Evolutionary conservation across 1,140 invertebrate species (phyloP), one percentile per base, ranked within the genome.

Genomic region (Acromyrmex heyeri): DNA sequence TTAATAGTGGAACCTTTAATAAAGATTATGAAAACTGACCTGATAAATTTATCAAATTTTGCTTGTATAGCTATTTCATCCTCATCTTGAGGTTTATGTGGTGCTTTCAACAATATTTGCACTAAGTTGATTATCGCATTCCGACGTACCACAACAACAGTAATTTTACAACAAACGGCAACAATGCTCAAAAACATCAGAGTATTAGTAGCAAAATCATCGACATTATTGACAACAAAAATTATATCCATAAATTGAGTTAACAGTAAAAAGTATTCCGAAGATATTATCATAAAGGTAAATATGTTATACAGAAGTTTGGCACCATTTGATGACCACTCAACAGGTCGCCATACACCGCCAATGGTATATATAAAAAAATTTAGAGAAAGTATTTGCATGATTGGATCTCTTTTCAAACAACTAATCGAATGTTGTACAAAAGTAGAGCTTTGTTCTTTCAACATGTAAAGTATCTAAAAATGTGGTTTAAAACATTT

Each of bases 331-430:
- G 77, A 88, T 12, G 67, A 48, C 79, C 86, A 85, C 2, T 53
- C 38, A 38, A 38, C 5, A n/a, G 81, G 79, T 21, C 64, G 67
- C 86, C 86, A 87, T 38, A 87, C 2, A 30, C 86, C 86, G 21
- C n/a, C 34, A 3, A 87, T 21, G 12, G 76, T 67, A 0, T 48
- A 85, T 1, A 85, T 48, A 14, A n/a, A 50, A 85, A 87, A 75
- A 65, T 76, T 87, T 27, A 85, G 10, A 44, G 72, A 53, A 21
- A 85, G 18, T 18, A 65, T n/a, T 24, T 72, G 50, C 79, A 85
- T 75, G 0, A 38, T 76, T 21, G 5, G 21, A 48, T 24, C 21
- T n/a, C n/a, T 34, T 55, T 79, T 2, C 14, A 12, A 38, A 27
- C 16, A 57, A 79, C n/a, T 67, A 21, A 50, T 78, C 16, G n/a